Percentiles rank a stretch among this genome's conserved stretches.
Evolutionary conservation across 92 coral and sea anemone genomes (phyloP).

Genomic region (Diadumene lineata): DNA sequence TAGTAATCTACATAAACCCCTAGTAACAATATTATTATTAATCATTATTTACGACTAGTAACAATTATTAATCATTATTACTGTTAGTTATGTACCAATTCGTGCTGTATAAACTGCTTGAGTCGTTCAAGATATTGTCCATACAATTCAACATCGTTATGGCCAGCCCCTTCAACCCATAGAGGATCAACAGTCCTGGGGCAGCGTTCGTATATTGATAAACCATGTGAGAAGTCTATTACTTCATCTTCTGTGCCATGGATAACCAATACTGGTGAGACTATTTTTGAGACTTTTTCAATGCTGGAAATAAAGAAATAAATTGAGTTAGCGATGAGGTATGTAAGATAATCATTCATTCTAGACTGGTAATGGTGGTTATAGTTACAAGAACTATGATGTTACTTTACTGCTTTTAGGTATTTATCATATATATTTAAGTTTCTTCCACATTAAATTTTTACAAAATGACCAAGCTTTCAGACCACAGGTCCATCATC

Average conservation of each 20-base stretch:
- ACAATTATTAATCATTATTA: too few species aligned
- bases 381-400: too few species aligned
- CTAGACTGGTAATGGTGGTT: too few species aligned
- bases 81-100: constrained; percentile 78
- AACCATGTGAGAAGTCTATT: constrained; percentile 96
- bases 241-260: constrained; percentile 99
- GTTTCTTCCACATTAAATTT: too few species aligned
- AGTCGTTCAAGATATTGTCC: constrained; percentile 98
- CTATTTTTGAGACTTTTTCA: constrained; percentile 98
- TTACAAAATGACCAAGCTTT: too few species aligned
- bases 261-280: constrained; percentile 94
- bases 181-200: constrained; percentile 96
- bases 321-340: not conserved
- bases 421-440: too few species aligned
- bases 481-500: too few species aligned
- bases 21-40: too few species aligned
- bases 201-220: constrained; percentile 95
- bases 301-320: constrained; percentile 69
- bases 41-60: too few species aligned
- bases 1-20: too few species aligned
- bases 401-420: too few species aligned
- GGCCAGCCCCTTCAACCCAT: constrained; percentile 99
- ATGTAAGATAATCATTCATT: not conserved
- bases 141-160: constrained; percentile 96
- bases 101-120: constrained; percentile 97